A percentile compares a stretch with the other conserved stretches of the same genome.
phyloP scores from a whole-genome alignment of 2,113 vertebrate genomes.

The Lonchura striata region DNA sequence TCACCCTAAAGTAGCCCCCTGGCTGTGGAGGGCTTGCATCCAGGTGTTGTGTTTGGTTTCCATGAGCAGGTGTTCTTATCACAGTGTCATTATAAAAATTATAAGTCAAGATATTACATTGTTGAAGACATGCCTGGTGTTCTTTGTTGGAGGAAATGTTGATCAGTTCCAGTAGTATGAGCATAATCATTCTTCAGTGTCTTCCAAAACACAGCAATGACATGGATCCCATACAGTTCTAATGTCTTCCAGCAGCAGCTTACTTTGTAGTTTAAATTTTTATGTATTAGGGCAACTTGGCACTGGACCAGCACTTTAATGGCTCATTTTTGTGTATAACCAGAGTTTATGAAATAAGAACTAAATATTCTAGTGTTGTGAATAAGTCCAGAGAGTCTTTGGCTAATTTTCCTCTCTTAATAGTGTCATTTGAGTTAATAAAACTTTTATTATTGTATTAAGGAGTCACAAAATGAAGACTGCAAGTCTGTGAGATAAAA shows the following conservation, averaged over 20 bases:
- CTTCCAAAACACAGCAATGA: background rate
- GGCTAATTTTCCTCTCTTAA: constrained; percentile 40
- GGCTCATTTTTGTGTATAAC: constrained; percentile 13
- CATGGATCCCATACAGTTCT: background rate
- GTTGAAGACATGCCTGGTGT: background rate
- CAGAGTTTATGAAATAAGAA: constrained; percentile 24
- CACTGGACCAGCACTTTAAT: constrained; percentile 20
- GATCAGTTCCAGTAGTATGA: background rate
- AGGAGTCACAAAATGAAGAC: constrained; percentile 9
- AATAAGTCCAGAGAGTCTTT: constrained; percentile 9
- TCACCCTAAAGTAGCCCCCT: background rate
- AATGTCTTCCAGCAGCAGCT: background rate
- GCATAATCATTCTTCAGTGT: background rate
- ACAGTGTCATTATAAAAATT: background rate
- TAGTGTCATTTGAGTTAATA: constrained; percentile 10
- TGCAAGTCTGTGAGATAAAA: background rate
- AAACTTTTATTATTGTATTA: constrained; percentile 37
- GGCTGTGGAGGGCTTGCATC: background rate
- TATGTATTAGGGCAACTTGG: background rate
- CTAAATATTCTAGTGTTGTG: background rate
- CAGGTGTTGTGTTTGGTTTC: background rate
- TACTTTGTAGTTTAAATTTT: background rate
- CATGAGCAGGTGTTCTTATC: background rate
- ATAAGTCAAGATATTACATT: background rate
- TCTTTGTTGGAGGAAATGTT: background rate